Evolutionary conservation across 2,888 invertebrate genomes (phyloP).

Genomic region (Epicampocera succincta): DNA sequence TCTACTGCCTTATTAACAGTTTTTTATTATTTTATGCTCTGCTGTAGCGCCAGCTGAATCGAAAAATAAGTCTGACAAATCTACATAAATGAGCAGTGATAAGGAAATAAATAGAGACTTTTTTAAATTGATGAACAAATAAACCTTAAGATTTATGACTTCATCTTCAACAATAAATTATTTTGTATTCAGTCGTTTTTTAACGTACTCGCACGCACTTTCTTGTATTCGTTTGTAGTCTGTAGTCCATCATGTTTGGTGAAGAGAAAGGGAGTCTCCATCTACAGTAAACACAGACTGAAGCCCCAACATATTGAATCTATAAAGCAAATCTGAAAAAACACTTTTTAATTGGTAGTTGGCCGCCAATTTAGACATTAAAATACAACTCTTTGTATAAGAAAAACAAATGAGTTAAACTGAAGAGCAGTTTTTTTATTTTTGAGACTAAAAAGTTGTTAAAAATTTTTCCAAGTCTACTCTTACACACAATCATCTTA

Average conservation of each 20-base stretch:
- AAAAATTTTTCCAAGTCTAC: no score
- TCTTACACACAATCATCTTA: no score
- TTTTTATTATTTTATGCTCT: background rate
- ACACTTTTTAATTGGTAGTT: no score
- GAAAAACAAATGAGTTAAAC: no score
- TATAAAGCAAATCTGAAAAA: constrained; percentile 3
- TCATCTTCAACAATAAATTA: constrained; percentile 66
- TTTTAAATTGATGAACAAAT: constrained; percentile 65
- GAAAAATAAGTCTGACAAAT: constrained; percentile 36
- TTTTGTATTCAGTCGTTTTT: constrained; percentile 40
- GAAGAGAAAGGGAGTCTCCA: background rate
- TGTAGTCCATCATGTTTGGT: background rate
- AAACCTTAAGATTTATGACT: constrained; percentile 68
- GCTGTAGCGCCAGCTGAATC: constrained; percentile 1
- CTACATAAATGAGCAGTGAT: constrained; percentile 60
- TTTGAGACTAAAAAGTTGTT: no score
- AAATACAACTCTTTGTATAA: constrained; percentile 41
- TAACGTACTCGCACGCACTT: constrained; percentile 8
- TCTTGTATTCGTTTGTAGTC: background rate
- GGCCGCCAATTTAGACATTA: constrained; percentile 32
- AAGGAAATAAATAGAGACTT: constrained; percentile 38
- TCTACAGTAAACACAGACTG: constrained; percentile 20
- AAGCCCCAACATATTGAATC: constrained; percentile 27
- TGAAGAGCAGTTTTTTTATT: no score
- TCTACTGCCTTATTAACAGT: constrained; percentile 57